A percentile compares a stretch with the other conserved stretches of the same genome.
These are phyloP conservation scores for Sorex araneus DNA, from an alignment of 2,113 vertebrate genomes.

Conservation along the genomic window DNA sequence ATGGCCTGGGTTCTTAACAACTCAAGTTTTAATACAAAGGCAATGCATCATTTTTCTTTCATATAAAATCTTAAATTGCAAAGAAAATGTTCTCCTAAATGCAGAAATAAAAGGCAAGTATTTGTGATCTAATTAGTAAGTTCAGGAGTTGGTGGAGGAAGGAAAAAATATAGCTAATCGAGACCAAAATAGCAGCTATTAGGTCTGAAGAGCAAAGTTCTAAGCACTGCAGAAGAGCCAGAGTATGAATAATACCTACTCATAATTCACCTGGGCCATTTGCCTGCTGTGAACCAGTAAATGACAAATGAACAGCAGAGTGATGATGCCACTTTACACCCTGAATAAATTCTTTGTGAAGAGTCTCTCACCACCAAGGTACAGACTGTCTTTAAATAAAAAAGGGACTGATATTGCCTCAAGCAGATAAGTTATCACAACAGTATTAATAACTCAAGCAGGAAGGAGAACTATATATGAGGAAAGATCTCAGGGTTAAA, in stretches of 20 bases:
- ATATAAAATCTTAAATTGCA: constrained; percentile 2
- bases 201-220: constrained; percentile 61
- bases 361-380: constrained; percentile 54
- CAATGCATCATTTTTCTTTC: background rate
- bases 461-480: constrained; percentile 46
- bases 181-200: constrained; percentile 71
- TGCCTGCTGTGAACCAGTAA: constrained; percentile 76
- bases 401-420: constrained; percentile 11
- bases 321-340: constrained; percentile 63
- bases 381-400: constrained; percentile 74
- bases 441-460: constrained; percentile 64
- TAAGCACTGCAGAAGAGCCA: background rate
- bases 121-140: constrained; percentile 72
- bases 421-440: constrained; percentile 43
- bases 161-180: constrained; percentile 65
- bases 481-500: constrained; percentile 52
- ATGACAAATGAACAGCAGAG: constrained; percentile 65
- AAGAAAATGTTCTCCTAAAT: constrained; percentile 55
- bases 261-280: constrained; percentile 69
- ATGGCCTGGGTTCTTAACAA: background rate
- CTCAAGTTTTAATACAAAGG: constrained; percentile 41
- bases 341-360: constrained; percentile 69
- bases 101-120: background rate
- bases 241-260: constrained; percentile 67
- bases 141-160: constrained; percentile 63